These are phyloP conservation scores for Dromaius novaehollandiae DNA, from an alignment of 2,113 vertebrate species.

Conservation along the genomic window DNA sequence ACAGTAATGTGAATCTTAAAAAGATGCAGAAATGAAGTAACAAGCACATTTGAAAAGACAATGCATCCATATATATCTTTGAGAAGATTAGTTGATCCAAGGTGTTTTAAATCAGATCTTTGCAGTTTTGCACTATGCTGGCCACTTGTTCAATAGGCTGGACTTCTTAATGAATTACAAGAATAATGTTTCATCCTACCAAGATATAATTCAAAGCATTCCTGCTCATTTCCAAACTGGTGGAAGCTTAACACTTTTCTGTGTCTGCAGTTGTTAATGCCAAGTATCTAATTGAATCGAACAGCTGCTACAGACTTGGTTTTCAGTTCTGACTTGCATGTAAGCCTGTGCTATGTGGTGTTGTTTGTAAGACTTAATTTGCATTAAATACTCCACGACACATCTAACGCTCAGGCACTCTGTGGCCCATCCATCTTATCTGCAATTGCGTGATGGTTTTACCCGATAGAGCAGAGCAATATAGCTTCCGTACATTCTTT, in stretches of 20 bases:
- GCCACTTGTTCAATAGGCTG: not conserved
- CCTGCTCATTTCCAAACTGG: not conserved
- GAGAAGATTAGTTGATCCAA: not conserved
- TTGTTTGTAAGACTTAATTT: not conserved
- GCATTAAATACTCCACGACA: not conserved
- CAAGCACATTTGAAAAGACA: not conserved
- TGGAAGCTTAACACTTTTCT: not conserved
- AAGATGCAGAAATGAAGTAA: not conserved
- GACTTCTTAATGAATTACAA: not conserved
- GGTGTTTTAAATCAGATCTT: not conserved
- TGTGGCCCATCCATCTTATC: not conserved
- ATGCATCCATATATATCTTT: not conserved
- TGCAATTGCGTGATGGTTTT: not conserved
- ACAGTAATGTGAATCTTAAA: not conserved
- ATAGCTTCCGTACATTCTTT: not conserved
- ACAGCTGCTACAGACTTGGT: not conserved
- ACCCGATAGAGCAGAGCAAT: too few species aligned
- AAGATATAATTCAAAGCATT: not conserved
- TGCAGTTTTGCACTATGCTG: not conserved
- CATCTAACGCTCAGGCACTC: not conserved
- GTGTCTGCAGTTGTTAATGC: not conserved
- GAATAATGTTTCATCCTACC: not conserved
- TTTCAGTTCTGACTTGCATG: not conserved
- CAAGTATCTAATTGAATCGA: not conserved
- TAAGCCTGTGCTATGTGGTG: not conserved